Base-by-base conservation (phyloP, 2,888 invertebrate species). In the Thereva unica region DNA sequence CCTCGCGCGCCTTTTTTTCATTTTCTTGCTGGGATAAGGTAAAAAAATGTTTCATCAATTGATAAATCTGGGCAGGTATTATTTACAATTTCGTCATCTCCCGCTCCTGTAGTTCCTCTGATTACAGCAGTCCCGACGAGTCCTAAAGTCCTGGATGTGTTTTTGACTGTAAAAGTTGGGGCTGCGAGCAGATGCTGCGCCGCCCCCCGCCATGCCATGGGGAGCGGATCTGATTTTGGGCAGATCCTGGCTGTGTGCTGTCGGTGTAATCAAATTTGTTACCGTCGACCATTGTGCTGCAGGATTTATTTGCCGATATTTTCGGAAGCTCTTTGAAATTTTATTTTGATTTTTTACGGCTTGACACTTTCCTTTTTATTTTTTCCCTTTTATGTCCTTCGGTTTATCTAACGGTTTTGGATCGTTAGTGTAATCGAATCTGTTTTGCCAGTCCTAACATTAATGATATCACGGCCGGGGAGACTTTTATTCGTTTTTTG, bases 61-160 rank as follows among this genome's bases (percentile, higher is more conserved):
- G 52, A 64, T 64, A 64, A 64, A 64, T 64, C 64, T 64, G 53
- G 53, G 53, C 64, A 64, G 61, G 61, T 61, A 61, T 61, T 61
- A 61, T 61, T 61, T 61, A 61, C 61, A 61, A 61, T 61, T 40
- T 50, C 23, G 50, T n/a, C 57, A 10, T 7, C 45, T 37, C 4
- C 9, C 23, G 23, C 23, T 23, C 8, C 7, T 42, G 5, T 34
- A 7, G 4, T 6, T n/a, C 50, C 61, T 10, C 57, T 50, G 50
- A 49, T 61, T 61, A 40, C 41, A 50, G 50, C 34, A 23, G 41
- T 40, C 45, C 50, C 38, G 40, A 40, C 23, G 23, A 23, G 23
- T 23, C 23, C 23, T 23, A 23, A 23, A 23, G 23, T 23, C 23
- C 23, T 23, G 9, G 23, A 23, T 61, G 10, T 49, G 23, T 61